phyloP scores from a whole-genome alignment of 2,113 vertebrate species.

The Microtus pennsylvanicus region DNA sequence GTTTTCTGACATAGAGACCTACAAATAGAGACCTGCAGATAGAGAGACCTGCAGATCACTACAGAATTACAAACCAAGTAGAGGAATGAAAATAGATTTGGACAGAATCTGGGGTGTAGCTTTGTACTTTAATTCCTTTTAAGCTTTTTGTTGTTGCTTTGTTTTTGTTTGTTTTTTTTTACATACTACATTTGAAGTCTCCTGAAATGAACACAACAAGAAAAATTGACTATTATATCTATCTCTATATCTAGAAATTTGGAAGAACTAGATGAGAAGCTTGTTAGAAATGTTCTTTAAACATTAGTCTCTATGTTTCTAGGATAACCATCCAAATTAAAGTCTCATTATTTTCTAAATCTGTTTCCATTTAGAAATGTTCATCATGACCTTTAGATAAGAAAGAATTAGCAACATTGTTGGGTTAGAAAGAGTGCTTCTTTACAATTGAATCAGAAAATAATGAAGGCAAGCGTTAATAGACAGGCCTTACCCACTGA shows the following conservation, averaged over 20 bases:
- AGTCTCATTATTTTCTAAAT: background rate
- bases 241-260: background rate
- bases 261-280: background rate
- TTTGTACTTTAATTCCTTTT: background rate
- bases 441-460: background rate
- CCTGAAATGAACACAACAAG: background rate
- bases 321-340: background rate
- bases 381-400: background rate
- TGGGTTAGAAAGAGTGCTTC: background rate
- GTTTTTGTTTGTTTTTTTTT: background rate
- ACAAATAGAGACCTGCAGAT: too few relatives aligned
- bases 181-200: background rate
- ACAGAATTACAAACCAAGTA: background rate
- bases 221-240: background rate
- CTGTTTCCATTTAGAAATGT: background rate
- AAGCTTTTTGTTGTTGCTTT: too few relatives aligned
- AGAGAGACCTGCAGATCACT: background rate
- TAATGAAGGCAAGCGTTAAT: background rate
- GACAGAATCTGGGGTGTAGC: background rate
- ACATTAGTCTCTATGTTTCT: background rate
- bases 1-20: background rate
- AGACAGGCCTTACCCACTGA: background rate
- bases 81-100: background rate
- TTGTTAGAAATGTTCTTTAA: background rate
- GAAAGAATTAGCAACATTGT: background rate